Base-by-base conservation (phyloP, 2,113 vertebrate genomes). In the Catharus bicknelli region DNA sequence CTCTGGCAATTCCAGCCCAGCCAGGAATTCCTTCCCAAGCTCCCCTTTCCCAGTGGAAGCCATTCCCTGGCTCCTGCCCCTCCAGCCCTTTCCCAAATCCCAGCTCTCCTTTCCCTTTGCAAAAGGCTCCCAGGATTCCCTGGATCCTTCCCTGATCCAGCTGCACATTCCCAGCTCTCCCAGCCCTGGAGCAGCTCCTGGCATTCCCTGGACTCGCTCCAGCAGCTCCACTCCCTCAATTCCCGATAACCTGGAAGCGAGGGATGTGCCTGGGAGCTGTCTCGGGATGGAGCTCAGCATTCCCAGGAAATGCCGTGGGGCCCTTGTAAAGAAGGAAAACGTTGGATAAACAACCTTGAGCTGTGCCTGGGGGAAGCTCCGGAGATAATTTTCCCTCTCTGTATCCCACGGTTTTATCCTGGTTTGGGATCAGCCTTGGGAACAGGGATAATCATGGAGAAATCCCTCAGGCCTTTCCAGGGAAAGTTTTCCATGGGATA, bases 381-480 rank as follows among this genome's bases (percentile, higher is more conserved):
- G 1, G 38, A 18, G 61, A 54, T 15, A 15, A 64, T 78, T 64
- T 78, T 34, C 48, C 48, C 32, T 78, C 38, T 29, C 11, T 0
- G 2, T 9, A 7, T 64, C 21, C 48, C 74, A 8, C 0, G 4
- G 5, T 10, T 7, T 42, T 43, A 16, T 62, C 74, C 38, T 0
- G 2, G 7, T 64, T 43, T 11, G 11, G 59, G 48, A 64, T 11
- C 48, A 53, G 59, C 75, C 59, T 54, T 8, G 61, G 75, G 59
- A 63, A 22, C 8, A 3, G 36, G 36, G 74, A 53, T 21, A 64
- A 53, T 1, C 21, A 12, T 2, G 11, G 23, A 17, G 2, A 43
- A 54, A 54, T 17, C 23, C 38, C 59, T 29, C 38, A 11, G 48
- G 18, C 3, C 14, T 1, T 8, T 23, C 30, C 59, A 18, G 32